Evolutionary conservation across 2,888 invertebrate species (phyloP).

Genomic region (Ormyrus thymus): DNA sequence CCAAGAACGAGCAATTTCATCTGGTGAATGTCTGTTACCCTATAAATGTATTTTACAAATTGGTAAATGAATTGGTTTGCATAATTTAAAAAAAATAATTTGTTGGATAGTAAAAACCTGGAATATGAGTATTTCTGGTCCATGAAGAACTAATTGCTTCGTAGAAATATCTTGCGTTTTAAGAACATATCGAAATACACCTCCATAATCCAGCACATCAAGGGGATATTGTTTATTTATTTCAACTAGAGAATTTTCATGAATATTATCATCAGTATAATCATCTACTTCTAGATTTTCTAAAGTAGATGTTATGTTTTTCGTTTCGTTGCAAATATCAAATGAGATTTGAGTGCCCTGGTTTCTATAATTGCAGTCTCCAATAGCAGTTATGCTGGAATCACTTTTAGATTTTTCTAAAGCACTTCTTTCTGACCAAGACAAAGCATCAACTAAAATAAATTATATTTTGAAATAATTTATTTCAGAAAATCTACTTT

Average conservation of each 20-base stretch:
- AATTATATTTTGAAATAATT: slow-evolving; percentile 7
- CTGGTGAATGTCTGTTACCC: slow-evolving; percentile 78
- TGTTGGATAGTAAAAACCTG: slow-evolving; percentile 61
- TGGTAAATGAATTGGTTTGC: too few relatives aligned
- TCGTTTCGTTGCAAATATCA: slow-evolving; percentile 57
- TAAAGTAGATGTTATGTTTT: slow-evolving; percentile 62
- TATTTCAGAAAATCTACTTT: too few relatives aligned
- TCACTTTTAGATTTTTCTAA: slow-evolving; percentile 53
- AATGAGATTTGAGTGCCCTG: slow-evolving; percentile 43
- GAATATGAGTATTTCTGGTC: slow-evolving; percentile 68
- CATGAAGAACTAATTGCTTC: slow-evolving; percentile 64
- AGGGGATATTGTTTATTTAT: slow-evolving; percentile 9
- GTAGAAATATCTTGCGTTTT: slow-evolving; percentile 66
- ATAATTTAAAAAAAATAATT: slow-evolving; percentile 8
- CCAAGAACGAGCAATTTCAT: slow-evolving; percentile 81
- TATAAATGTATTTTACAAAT: slow-evolving; percentile 66
- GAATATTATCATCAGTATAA: slow-evolving; percentile 32
- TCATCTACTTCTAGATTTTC: slow-evolving; percentile 60
- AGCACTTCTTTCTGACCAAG: slow-evolving; percentile 34
- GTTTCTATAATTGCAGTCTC: slow-evolving; percentile 42
- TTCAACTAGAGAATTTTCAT: slow-evolving; percentile 18
- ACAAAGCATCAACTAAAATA: slow-evolving; percentile 50
- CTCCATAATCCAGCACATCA: slow-evolving; percentile 56
- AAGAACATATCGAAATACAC: slow-evolving; percentile 54
- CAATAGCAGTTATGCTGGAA: slow-evolving; percentile 46